Conservation (phyloP, 2,888 invertebrate species). For the Pyrocoelia pectoralis region DNA sequence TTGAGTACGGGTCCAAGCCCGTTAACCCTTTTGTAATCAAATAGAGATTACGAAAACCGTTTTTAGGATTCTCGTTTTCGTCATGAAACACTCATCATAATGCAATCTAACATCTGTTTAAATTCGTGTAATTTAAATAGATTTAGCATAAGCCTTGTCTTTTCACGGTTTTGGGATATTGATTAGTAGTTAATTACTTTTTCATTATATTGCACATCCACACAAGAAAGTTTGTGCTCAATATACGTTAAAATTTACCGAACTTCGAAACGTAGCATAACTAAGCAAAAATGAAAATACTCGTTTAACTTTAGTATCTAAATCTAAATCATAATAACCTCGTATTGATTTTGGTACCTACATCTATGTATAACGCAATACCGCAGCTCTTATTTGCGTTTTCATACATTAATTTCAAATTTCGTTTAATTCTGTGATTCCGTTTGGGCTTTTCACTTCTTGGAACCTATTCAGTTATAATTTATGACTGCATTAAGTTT, state of each 20-base stretch:
- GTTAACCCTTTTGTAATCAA: neutral
- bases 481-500: neutral
- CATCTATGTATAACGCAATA: neutral
- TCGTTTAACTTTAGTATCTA: neutral
- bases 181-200: neutral
- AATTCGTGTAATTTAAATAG: neutral
- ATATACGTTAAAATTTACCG: too few species aligned
- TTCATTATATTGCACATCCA: neutral
- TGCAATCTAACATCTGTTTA: neutral
- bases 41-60: neutral
- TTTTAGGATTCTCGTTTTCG: neutral
- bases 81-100: neutral
- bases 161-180: neutral
- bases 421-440: neutral
- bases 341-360: neutral
- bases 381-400: neutral
- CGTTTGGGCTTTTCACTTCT: neutral
- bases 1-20: neutral
- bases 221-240: neutral
- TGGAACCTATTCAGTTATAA: neutral
- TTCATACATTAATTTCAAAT: slow-evolving; percentile 1
- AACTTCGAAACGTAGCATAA: too few species aligned
- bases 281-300: too few species aligned
- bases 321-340: too few species aligned
- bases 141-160: neutral